Base-by-base conservation (phyloP, 1,140 invertebrate genomes). In the Thaumatotibia leucotreta region DNA sequence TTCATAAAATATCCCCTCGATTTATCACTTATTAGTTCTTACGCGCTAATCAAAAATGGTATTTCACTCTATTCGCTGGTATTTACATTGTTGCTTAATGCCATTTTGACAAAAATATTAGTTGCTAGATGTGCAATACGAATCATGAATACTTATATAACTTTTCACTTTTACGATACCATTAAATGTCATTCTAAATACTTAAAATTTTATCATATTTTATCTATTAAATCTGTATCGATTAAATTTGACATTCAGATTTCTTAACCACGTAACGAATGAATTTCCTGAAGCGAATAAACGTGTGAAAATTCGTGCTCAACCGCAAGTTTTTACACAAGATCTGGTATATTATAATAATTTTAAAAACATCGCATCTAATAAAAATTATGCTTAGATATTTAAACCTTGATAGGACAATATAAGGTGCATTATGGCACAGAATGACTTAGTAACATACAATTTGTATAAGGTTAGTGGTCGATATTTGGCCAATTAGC, bases 311-410 rank as follows among this genome's bases (percentile, higher is more conserved):
- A 27, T 58, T 27, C 10, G 17, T 54, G 29, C 5, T 4, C 52
- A 58, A 27, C 27, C 52, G 52, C 27, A 14, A 14, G 50, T 58
- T 58, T 58, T 58, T 58, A 58, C 52, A 58, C 52, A 58, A 58
- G 11, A 58, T 58, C 2, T 58, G 24, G 29, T 20, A 45, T 1
- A 20, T 20, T 2, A 2, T 20, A 45, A 8, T 45, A 20, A 20
- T 17, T 45, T 45, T 20, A 17, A 6, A 8, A 20, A 45, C 17
- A 14, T 45, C 39, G 1, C 9, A 45, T 45, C 5, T 1, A 17
- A 45, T 0, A 14, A 6, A 5, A 20, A 8, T 1, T n/a, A n/a
- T n/a, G n/a, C n/a, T 9, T 20, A 20, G 39, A 20, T 20, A 45
- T 9, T 9, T 9, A 6, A 45, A 2, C 6, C 39, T 45, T 20